Base-by-base conservation (phyloP, 2,797 vertebrate genomes). In the Limosa lapponica region DNA sequence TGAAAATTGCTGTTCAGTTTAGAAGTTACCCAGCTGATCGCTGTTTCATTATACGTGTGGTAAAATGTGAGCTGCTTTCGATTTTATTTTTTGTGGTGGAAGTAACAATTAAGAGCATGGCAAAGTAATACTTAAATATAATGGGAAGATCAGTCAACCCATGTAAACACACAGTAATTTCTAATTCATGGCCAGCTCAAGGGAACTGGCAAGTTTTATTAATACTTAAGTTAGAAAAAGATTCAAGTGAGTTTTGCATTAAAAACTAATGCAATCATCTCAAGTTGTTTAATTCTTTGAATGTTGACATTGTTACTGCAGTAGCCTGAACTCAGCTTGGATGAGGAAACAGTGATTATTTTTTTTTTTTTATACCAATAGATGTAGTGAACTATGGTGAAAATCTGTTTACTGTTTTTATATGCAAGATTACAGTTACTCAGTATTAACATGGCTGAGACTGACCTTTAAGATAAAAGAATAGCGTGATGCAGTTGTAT, bases 31-130 rank as follows among this genome's bases (percentile, higher is more conserved):
- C 39, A 55, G 13, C n/a, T 80, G 55, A 58, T 32, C 2, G 0
- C 1, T 14, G 17, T 14, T 55, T 64, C 6, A 1, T 58, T 51
- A 19, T 44, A 39, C 2, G 0, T 4, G 14, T 55, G 41, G 6
- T 49, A 34, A 51, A 11, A 66, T 17, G 44, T 27, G 62, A 75
- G n/a, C 46, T 82, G 4, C 3, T 88, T 75, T 34, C 64, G 16
- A 2, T 48, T 39, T 59, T 44, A 6, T 43, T 77, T 72, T 61
- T n/a, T 88, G 36, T 72, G 59, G 7, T 36, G 36, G 15, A 8
- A 80, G 24, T 43, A 67, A 36, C 34, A 58, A 27, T 27, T 39
- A 36, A 55, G 44, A 59, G 22, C 3, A 5, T 43, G 54, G 14
- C 16, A 11, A 85, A 85, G 39, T 64, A 71, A 51, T 39, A 20